A percentile compares a stretch with the other conserved stretches of the same genome.
Conservation (phyloP, 2,797 vertebrate species). For the Graptemys geographica region DNA sequence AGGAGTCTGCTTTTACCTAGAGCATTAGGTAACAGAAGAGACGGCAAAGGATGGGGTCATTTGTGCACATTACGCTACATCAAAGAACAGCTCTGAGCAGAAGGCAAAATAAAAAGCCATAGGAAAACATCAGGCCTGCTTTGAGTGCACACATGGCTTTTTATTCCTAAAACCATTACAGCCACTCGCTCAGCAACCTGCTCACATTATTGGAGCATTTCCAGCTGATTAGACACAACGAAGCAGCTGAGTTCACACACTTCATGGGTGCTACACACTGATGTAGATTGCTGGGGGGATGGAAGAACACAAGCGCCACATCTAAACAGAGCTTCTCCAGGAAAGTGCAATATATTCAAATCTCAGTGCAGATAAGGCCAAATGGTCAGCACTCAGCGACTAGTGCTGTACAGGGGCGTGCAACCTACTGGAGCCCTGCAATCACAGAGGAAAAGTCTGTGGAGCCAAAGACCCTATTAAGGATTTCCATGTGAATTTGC, state of each 20-base stretch:
- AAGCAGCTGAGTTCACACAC: background rate
- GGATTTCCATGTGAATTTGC: background rate
- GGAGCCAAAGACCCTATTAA: background rate
- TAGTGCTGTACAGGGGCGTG: background rate
- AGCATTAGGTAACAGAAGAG: background rate
- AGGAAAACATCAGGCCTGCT: background rate
- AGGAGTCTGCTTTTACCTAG: background rate
- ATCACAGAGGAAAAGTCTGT: background rate
- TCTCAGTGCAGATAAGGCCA: background rate
- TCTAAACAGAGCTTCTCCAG: background rate
- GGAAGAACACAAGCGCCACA: background rate
- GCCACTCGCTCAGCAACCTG: background rate
- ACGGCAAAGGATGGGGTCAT: background rate
- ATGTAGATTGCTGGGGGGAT: background rate
- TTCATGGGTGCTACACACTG: too few species aligned
- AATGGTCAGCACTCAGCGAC: background rate
- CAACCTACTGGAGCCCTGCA: background rate
- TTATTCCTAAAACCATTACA: constrained; percentile 61
- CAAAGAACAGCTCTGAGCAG: background rate
- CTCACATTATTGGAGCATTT: constrained; percentile 21
- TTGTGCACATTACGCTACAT: background rate
- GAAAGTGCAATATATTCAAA: background rate
- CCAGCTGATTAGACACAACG: constrained; percentile 18
- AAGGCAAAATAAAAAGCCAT: constrained; percentile 54
- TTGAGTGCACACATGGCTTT: constrained; percentile 36